These are phyloP conservation scores for Drosophila baimaii DNA, from an alignment of 1,140 invertebrate species.

Conservation along the genomic window DNA sequence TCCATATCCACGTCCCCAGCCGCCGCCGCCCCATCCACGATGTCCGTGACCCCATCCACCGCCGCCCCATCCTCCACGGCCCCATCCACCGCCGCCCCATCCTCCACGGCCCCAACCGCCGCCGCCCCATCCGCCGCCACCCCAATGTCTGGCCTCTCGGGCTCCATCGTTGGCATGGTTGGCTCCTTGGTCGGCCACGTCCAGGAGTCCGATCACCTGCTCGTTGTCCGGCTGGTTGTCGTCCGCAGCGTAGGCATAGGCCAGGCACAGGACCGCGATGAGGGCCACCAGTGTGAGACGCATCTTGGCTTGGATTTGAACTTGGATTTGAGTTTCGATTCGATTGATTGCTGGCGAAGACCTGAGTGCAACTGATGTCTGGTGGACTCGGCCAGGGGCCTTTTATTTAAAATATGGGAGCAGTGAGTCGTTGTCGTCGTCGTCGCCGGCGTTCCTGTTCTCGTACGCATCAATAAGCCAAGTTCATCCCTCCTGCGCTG, in stretches of 20 bases:
- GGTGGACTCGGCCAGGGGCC: conserved; percentile 15
- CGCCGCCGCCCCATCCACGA: background rate
- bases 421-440: background rate
- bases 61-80: background rate
- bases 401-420: conserved; percentile 46
- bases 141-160: conserved; percentile 46
- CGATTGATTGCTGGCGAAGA: conserved; percentile 24
- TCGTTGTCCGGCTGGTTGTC: conserved; percentile 21
- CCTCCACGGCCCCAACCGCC: conserved; percentile 17
- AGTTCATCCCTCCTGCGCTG: background rate
- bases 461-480: conserved; percentile 51
- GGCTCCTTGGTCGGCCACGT: conserved; percentile 43
- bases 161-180: conserved; percentile 46
- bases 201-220: conserved; percentile 40
- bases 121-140: conserved; percentile 17
- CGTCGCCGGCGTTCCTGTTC: conserved; percentile 45
- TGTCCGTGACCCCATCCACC: no score
- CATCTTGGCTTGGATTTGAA: conserved; percentile 27
- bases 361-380: conserved; percentile 50
- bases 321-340: background rate
- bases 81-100: conserved; percentile 18
- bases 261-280: conserved; percentile 46
- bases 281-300: conserved; percentile 49
- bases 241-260: conserved; percentile 40
- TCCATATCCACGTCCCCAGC: background rate